Percentiles rank a stretch among this genome's conserved stretches.
Evolutionary conservation across 1,140 invertebrate genomes (phyloP).

Genomic region (Halictus rubicundus): DNA sequence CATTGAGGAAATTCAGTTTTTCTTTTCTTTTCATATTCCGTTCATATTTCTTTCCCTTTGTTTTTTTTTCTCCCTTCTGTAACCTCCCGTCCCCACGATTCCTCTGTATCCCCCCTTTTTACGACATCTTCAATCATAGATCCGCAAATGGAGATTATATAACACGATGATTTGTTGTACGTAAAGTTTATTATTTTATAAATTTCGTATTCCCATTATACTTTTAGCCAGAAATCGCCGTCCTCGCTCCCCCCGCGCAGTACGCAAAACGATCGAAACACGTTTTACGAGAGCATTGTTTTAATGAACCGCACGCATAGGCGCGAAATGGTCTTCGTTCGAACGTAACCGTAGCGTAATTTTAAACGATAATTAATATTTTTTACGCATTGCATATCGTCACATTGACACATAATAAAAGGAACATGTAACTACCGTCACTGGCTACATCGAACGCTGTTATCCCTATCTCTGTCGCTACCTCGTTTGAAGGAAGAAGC

Average conservation of each 20-base stretch:
- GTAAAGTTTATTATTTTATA: constrained; percentile 58
- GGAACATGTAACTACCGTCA: constrained; percentile 20
- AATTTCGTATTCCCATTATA: constrained; percentile 55
- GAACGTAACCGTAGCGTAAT: constrained; percentile 39
- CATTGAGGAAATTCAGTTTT: constrained; percentile 31
- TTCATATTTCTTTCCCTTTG: background rate
- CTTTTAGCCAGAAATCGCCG: constrained; percentile 58
- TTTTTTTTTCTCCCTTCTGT: background rate
- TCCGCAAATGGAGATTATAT: constrained; percentile 29
- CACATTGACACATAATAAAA: constrained; percentile 39
- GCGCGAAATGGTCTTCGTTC: constrained; percentile 24
- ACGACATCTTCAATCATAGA: constrained; percentile 24
- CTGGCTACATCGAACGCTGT: constrained; percentile 35
- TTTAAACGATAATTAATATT: constrained; percentile 56
- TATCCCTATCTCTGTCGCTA: constrained; percentile 20
- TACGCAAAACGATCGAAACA: constrained; percentile 19
- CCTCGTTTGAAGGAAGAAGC: constrained; percentile 15
- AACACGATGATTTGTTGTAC: constrained; percentile 59
- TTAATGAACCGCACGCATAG: constrained; percentile 26
- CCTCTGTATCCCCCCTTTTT: constrained; percentile 14
- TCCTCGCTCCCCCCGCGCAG: constrained; percentile 21
- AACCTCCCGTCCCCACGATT: background rate
- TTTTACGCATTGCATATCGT: constrained; percentile 55
- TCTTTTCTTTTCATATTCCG: constrained; percentile 18
- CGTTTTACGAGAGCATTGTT: constrained; percentile 39